A percentile compares a stretch with the other conserved stretches of the same genome.
Evolutionary conservation across 1,140 invertebrate genomes (phyloP).

Genomic region (Lineus longissimus): DNA sequence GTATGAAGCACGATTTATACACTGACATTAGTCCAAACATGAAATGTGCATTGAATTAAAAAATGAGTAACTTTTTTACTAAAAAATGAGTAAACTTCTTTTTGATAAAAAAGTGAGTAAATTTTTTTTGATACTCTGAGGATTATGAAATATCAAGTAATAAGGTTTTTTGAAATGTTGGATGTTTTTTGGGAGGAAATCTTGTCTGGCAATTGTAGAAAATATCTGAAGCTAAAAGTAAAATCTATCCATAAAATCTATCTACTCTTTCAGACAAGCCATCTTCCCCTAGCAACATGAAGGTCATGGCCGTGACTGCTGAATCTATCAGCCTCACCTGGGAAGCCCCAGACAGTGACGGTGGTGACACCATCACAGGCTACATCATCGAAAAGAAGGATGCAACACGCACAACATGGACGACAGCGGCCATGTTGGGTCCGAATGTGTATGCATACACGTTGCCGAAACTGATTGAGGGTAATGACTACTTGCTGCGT

Average conservation of each 20-base stretch:
- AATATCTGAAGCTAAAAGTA: no score
- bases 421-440: constrained; percentile 64
- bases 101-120: no score
- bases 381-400: constrained; percentile 62
- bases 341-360: constrained; percentile 61
- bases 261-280: constrained; percentile 55
- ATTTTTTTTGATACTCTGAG: no score
- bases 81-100: no score
- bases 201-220: no score
- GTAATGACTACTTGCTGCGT: constrained; percentile 55
- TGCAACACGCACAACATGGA: constrained; percentile 57
- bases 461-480: constrained; percentile 63
- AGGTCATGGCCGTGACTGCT: constrained; percentile 83
- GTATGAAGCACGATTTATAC: constrained; percentile 50
- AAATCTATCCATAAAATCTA: no score
- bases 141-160: no score
- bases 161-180: no score
- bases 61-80: no score
- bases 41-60: no score
- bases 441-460: constrained; percentile 87
- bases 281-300: constrained; percentile 87
- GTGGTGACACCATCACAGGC: constrained; percentile 34
- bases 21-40: neutral
- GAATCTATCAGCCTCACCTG: constrained; percentile 91
- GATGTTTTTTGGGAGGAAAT: no score